Base-by-base conservation (phyloP, 2,113 vertebrate genomes). In the Columbina picui region DNA sequence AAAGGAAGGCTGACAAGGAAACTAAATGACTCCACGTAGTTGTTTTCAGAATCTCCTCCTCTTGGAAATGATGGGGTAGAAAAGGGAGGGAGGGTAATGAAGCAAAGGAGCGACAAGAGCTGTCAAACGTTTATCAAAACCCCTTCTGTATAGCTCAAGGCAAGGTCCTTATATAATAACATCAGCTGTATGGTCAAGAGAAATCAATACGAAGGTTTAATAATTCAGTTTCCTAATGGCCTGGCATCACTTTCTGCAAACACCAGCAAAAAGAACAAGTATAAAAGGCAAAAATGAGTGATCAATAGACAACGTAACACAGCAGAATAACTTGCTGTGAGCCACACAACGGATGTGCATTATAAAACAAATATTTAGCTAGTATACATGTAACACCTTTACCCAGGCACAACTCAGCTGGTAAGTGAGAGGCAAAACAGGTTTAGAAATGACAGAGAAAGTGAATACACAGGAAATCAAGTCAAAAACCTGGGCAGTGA, bases 21-120 rank as follows among this genome's bases (percentile, higher is more conserved):
- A 53, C 1, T 5, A 94, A 93, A 80, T 63, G 50, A 91, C 73
- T 91, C 39, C 14, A 52, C n/a, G 17, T 45, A 55, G 96, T 36
- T 81, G 47, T 94, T 91, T 95, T 92, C 50, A 94, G 59, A 60
- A 85, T 36, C 49, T 89, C 49, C 71, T 97, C 85, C 55, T 90
- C 91, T 79, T 59, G 34, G 50, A 88, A 94, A 65, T 8, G 29
- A 70, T 47, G 67, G 71, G 38, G 71, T 49, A 76, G 50, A 65
- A 85, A 87, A 45, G 84, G 70, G 49, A 56, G 9, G 75, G 83
- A 95, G 90, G 45, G 26, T 83, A 76, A 67, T 59, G 68, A 85
- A 63, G 70, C 57, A 84, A 85, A 87, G 61, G 60, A 90, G 11
- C 2, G 13, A 27, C 63, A 20, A 88, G 14, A 59, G 25, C 74